These are phyloP conservation scores for Drosophila pseudotakahashii DNA, from an alignment of 2,888 invertebrate genomes.

Conservation along the genomic window DNA sequence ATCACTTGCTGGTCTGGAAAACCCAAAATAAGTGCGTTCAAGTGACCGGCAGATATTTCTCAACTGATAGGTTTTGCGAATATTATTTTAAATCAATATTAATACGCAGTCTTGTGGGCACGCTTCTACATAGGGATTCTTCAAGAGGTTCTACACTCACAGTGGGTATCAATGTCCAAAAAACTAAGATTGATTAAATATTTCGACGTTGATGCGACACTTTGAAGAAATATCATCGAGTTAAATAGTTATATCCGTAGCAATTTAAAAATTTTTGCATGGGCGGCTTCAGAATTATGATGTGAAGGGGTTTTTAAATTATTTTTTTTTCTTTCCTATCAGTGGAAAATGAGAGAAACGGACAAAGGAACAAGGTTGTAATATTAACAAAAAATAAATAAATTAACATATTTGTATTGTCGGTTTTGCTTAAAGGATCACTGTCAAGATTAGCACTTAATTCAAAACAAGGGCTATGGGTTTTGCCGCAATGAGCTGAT, in stretches of 20 bases:
- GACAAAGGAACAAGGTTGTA: too few species aligned
- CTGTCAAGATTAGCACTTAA: neutral
- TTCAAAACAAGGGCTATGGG: too few species aligned
- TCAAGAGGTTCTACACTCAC: too few species aligned
- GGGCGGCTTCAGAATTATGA: too few species aligned
- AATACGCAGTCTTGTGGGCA: neutral
- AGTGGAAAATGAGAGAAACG: too few species aligned
- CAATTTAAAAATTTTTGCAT: too few species aligned
- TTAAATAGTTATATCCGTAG: too few species aligned
- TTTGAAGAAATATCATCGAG: too few species aligned
- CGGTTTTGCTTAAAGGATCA: neutral
- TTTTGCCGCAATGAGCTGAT: neutral
- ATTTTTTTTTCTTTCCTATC: too few species aligned
- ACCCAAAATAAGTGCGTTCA: constrained; percentile 42
- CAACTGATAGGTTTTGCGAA: neutral
- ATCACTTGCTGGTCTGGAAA: constrained; percentile 55
- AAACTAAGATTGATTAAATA: neutral
- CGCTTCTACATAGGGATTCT: neutral
- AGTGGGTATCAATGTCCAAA: neutral
- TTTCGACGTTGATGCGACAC: neutral
- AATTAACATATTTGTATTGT: too few species aligned
- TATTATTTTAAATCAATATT: neutral
- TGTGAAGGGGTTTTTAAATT: too few species aligned
- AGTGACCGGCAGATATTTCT: constrained; percentile 77
- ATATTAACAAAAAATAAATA: too few species aligned